A percentile compares a stretch with the other conserved stretches of the same genome.
These are phyloP conservation scores for Holocentrus rufus DNA, from an alignment of 2,797 vertebrate species.

Conservation along the genomic window DNA sequence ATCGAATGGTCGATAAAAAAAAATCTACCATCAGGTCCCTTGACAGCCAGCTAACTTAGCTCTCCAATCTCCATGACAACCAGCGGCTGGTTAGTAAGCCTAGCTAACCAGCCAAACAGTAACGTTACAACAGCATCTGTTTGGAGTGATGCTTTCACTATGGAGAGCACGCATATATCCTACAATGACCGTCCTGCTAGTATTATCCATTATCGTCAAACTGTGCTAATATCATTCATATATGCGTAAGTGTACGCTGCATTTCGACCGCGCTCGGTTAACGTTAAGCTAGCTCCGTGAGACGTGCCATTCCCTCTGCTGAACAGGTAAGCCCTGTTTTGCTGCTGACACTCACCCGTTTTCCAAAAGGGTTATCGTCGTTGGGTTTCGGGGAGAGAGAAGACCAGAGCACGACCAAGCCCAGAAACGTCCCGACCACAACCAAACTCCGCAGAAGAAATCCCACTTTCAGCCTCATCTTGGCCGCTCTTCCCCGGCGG, in stretches of 20 bases:
- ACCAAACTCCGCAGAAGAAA: slow-evolving; percentile 90
- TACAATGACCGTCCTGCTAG: background rate
- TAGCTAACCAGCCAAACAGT: slow-evolving; percentile 22
- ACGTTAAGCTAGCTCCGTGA: slow-evolving; percentile 1
- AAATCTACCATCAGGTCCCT: background rate
- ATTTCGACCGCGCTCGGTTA: background rate
- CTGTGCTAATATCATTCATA: background rate
- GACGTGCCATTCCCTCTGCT: no score
- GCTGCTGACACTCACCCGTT: slow-evolving; percentile 67
- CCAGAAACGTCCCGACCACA: slow-evolving; percentile 88
- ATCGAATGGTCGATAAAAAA: background rate
- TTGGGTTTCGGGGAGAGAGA: slow-evolving; percentile 83
- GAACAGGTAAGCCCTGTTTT: background rate
- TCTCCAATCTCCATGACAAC: slow-evolving; percentile 78
- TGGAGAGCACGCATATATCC: background rate
- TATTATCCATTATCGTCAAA: background rate
- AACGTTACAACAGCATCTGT: background rate
- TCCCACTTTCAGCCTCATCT: slow-evolving; percentile 92
- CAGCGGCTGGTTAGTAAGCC: slow-evolving; percentile 6
- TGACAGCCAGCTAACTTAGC: background rate
- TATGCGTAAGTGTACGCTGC: no score
- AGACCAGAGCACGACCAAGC: slow-evolving; percentile 90
- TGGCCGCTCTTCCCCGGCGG: slow-evolving; percentile 13
- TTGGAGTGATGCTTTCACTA: background rate
- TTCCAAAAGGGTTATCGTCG: slow-evolving; percentile 79